Evolutionary conservation across 1,140 invertebrate species (phyloP).

Genomic region (Drosophila mayri): DNA sequence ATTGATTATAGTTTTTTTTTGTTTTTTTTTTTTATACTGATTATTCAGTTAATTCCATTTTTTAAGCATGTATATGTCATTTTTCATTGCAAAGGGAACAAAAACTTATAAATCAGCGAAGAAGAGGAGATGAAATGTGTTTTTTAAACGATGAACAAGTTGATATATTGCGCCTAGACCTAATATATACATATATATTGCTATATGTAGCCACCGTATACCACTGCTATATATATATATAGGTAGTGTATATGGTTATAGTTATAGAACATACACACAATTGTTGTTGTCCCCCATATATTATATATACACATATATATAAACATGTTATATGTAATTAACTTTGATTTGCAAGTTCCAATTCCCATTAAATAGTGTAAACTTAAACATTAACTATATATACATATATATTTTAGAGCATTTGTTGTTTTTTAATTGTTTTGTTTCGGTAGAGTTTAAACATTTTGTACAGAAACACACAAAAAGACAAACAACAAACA

Average conservation of each 20-base stretch:
- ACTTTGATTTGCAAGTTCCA: constrained; percentile 27
- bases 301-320: not conserved
- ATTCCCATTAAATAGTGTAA: constrained; percentile 32
- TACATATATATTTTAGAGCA: constrained; percentile 61
- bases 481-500: constrained; percentile 12
- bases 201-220: constrained; percentile 22
- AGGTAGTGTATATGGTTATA: constrained; percentile 42
- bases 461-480: constrained; percentile 61
- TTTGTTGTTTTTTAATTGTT: constrained; percentile 16
- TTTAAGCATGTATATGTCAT: constrained; percentile 19
- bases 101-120: constrained; percentile 56
- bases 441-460: constrained; percentile 18
- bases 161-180: constrained; percentile 46
- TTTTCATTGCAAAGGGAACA: constrained; percentile 78
- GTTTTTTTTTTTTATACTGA: not conserved
- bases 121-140: constrained; percentile 30
- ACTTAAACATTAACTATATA: not conserved
- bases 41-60: not conserved
- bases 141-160: constrained; percentile 36
- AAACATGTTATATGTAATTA: constrained; percentile 19
- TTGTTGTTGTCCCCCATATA: constrained; percentile 40
- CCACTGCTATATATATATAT: constrained; percentile 23
- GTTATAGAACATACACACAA: constrained; percentile 39
- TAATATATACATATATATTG: constrained; percentile 15
- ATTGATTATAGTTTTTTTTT: not conserved